These are phyloP conservation scores for Loriculus beryllinus DNA, from an alignment of 2,797 vertebrate species.

Conservation along the genomic window DNA sequence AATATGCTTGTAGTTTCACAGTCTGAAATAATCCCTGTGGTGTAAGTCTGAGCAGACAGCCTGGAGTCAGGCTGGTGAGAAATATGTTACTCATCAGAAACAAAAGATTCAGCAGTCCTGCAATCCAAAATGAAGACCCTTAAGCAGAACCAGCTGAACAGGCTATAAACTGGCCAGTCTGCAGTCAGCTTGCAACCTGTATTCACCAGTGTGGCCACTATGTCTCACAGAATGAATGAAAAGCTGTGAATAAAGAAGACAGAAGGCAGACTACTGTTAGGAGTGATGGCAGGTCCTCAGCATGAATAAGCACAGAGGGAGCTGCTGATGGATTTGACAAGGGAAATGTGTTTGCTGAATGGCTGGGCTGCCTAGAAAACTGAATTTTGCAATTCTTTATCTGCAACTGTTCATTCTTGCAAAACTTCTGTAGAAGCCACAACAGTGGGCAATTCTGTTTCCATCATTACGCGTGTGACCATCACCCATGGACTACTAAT, in stretches of 20 bases:
- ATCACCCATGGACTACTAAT: rapidly evolving
- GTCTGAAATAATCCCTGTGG: neutral
- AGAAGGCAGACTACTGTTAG: neutral
- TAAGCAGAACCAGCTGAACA: neutral
- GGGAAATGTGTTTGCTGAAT: neutral
- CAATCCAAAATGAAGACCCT: neutral
- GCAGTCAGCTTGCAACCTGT: neutral
- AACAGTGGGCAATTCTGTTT: neutral
- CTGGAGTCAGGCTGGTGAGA: neutral
- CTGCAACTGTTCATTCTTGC: neutral
- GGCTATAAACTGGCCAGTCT: neutral
- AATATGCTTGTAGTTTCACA: neutral
- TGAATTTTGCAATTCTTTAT: neutral
- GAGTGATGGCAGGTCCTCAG: neutral
- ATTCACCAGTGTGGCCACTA: neutral
- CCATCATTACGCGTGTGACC: neutral
- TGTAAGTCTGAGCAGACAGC: neutral
- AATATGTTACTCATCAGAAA: neutral
- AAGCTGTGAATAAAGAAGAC: neutral
- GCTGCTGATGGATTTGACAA: neutral
- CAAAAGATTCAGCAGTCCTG: neutral
- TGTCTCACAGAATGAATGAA: neutral
- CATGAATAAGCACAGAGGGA: neutral
- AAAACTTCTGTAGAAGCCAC: neutral
- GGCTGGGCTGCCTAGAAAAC: neutral